phyloP scores from a whole-genome alignment of 2,113 vertebrate species.

The Engraulis encrasicolus region DNA sequence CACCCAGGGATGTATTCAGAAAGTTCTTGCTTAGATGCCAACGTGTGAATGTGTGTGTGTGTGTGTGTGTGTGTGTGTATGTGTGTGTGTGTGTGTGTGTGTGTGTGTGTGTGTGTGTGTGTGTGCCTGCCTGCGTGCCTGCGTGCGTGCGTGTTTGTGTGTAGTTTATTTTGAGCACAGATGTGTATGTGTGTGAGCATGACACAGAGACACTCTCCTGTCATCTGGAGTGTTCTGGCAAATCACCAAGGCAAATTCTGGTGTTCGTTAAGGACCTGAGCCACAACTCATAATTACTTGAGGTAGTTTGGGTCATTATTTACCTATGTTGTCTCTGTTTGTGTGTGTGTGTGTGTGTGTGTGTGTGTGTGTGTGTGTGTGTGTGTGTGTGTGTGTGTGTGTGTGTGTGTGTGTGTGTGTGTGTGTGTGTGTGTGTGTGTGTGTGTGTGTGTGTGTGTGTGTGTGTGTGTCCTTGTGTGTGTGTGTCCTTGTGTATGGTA shows the following conservation, averaged over 20 bases:
- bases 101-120: constrained; percentile 2
- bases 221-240: constrained; percentile 55
- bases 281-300: constrained; percentile 75
- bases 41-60: not conserved
- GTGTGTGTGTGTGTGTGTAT: not conserved
- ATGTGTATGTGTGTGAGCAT: too few species aligned
- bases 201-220: constrained; percentile 7
- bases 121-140: not conserved
- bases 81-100: not conserved
- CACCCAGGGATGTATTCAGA: not conserved
- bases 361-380: too few species aligned
- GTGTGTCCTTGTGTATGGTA: too few species aligned
- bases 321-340: too few species aligned
- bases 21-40: not conserved
- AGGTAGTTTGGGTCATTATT: constrained; percentile 83
- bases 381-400: too few species aligned
- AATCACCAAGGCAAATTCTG: constrained; percentile 68
- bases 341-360: too few species aligned
- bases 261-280: constrained; percentile 70
- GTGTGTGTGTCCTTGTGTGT: too few species aligned
- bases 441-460: too few species aligned
- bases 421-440: too few species aligned
- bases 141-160: too few species aligned
- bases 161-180: too few species aligned
- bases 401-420: too few species aligned